Evolutionary conservation across 2,888 invertebrate genomes (phyloP), one percentile per base, ranked within the genome.

Genomic region (Cartodere bifasciata): DNA sequence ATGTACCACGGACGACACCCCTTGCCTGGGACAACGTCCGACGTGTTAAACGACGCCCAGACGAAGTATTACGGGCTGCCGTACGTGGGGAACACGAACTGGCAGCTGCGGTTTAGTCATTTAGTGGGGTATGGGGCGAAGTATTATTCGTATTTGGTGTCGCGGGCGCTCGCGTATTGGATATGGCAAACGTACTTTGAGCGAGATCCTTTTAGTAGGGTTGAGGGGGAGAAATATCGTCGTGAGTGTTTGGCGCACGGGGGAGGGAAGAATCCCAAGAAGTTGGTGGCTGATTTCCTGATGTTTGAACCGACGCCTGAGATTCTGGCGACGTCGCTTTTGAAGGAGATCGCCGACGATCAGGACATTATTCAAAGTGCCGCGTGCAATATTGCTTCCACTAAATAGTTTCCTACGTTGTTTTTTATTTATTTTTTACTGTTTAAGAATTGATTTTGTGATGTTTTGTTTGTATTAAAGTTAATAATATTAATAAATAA

Each of bases 51-150:
- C 14, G 64, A 75, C 31, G 73, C 83, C 7, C 94, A 94, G 57
- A 68, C 70, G 16, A 68, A 77, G 44, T 92, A 88, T 60, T 91
- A 90, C 48, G 76, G 81, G 9, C 60, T 95, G 29, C 86, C 90
- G 0, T 83, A 90, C 52, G 82, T 94, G 1, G 68, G 76, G 33
- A 75, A 88, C 50, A 94, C 95, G 73, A 90, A 92, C 2, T 95
- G 92, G 92, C 94, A 95, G 52, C 69, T 90, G 47, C 69, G 95
- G 35, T 98, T 98, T 64, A 85, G 90, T 38, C 98, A 98, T 62
- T 65, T 98, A 31, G 86, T 95, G 3, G 94, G 95, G 2, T 99
- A 99, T 60, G 98, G 98, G 21, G 95, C 95, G 0, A 95, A 94
- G 60, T 98, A 98, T 63, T 98, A 97, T 60, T 85, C 97, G 1